Percentiles rank a stretch among this genome's conserved stretches.
phyloP scores from a whole-genome alignment of 2,888 invertebrate species.

The Apocheima hispidaria region DNA sequence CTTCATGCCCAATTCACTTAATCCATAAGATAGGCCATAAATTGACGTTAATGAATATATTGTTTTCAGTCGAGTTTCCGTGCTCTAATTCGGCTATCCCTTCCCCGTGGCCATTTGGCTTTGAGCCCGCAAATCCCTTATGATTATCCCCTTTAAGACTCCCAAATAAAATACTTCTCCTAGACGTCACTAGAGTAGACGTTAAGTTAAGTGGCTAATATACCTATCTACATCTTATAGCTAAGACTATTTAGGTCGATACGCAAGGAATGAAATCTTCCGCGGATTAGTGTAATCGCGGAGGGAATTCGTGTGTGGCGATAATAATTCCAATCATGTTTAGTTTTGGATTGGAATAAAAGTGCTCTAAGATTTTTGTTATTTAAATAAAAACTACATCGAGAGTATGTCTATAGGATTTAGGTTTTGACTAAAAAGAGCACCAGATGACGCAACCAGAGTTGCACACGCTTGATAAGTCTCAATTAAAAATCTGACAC shows the following conservation, averaged over 20 bases:
- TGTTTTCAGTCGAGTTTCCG: slow-evolving; percentile 13
- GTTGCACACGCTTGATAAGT: too few species aligned
- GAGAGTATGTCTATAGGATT: too few species aligned
- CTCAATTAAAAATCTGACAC: too few species aligned
- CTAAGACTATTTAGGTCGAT: not conserved
- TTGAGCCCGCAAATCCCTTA: slow-evolving; percentile 11
- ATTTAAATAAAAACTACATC: too few species aligned
- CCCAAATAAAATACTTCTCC: slow-evolving; percentile 6
- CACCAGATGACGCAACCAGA: too few species aligned
- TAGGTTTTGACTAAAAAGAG: too few species aligned
- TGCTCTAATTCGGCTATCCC: not conserved
- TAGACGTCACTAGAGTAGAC: not conserved
- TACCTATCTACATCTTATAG: not conserved
- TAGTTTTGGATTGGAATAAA: not conserved
- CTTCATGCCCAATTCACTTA: slow-evolving; percentile 34
- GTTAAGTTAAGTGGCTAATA: slow-evolving; percentile 1
- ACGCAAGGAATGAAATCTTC: not conserved
- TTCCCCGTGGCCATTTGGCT: not conserved
- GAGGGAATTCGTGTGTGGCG: too few species aligned
- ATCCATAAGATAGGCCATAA: slow-evolving; percentile 40
- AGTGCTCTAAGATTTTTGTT: too few species aligned
- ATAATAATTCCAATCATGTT: not conserved
- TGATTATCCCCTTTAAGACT: slow-evolving; percentile 12
- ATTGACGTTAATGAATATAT: slow-evolving; percentile 43
- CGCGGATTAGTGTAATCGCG: not conserved